A percentile compares a stretch with the other conserved stretches of the same genome.
phyloP scores from a whole-genome alignment of 2,113 vertebrate genomes.

The Sphyrna mokarran region DNA sequence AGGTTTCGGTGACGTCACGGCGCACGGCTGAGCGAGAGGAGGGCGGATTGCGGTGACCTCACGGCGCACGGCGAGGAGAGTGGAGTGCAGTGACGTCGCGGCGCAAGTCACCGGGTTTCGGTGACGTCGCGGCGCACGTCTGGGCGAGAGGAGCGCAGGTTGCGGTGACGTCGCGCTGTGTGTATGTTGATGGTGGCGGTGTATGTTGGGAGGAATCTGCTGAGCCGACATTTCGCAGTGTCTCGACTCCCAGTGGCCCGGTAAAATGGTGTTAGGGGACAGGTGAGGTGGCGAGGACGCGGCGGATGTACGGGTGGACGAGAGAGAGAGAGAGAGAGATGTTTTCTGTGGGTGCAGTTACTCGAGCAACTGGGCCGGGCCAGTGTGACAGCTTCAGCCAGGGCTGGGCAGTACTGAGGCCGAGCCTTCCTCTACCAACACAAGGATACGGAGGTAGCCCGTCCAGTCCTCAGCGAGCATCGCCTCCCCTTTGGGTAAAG shows the following conservation, averaged over 20 bases:
- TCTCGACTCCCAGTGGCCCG: not conserved
- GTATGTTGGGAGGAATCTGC: conserved; percentile 5
- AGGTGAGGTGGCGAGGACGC: not conserved
- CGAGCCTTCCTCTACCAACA: not conserved
- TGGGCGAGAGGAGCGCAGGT: not conserved
- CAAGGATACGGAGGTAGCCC: not conserved
- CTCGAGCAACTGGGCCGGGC: not conserved
- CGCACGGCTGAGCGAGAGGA: not conserved
- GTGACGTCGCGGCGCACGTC: not conserved
- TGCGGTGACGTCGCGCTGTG: not conserved
- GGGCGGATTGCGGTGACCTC: not conserved
- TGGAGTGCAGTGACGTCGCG: not conserved
- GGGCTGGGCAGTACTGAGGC: not conserved
- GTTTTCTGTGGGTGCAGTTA: not conserved
- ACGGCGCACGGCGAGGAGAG: not conserved
- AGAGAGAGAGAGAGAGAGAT: too few species aligned
- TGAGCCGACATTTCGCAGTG: conserved; percentile 21
- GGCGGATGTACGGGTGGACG: not conserved
- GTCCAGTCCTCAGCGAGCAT: too few species aligned
- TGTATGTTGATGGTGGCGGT: conserved; percentile 13
- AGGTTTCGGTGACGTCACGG: not conserved
- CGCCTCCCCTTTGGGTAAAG: not conserved
- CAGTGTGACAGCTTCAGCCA: not conserved
- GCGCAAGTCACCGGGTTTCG: not conserved
- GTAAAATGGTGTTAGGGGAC: conserved; percentile 21